These are phyloP conservation scores for Smithornis capensis DNA, from an alignment of 2,113 vertebrate species.

Conservation along the genomic window DNA sequence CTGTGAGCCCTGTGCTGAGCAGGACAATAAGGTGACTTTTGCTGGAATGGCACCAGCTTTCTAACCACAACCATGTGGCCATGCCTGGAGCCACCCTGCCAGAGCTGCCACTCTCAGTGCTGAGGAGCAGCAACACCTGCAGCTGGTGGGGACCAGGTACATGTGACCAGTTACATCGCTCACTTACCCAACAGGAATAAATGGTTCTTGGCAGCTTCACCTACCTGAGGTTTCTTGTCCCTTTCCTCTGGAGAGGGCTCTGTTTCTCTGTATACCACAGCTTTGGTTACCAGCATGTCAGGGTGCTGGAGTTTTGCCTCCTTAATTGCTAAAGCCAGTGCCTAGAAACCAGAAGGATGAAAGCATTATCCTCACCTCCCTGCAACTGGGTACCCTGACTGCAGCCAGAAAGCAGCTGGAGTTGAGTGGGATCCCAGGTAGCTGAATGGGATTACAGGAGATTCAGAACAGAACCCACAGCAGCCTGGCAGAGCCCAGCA, in stretches of 20 bases:
- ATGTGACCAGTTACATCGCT: not conserved
- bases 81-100: not conserved
- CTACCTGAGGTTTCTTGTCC: conserved; percentile 87
- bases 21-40: not conserved
- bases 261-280: conserved; percentile 98
- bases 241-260: conserved; percentile 90
- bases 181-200: not conserved
- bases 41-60: not conserved
- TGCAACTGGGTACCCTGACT: not conserved
- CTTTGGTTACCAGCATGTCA: conserved; percentile 99
- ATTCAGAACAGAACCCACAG: not conserved
- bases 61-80: not conserved
- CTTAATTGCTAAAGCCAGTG: conserved; percentile 95
- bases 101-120: not conserved
- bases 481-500: not conserved
- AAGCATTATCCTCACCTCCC: not conserved
- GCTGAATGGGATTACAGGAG: not conserved
- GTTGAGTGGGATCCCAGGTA: not conserved
- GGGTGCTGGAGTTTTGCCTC: conserved; percentile 98
- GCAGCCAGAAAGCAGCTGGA: not conserved
- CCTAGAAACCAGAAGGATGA: conserved; percentile 70
- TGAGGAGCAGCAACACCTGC: not conserved
- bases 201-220: not conserved
- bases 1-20: not conserved
- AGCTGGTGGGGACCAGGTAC: not conserved